Base-by-base conservation (phyloP, 2,888 invertebrate genomes). In the Drosophila flavopinicola region DNA sequence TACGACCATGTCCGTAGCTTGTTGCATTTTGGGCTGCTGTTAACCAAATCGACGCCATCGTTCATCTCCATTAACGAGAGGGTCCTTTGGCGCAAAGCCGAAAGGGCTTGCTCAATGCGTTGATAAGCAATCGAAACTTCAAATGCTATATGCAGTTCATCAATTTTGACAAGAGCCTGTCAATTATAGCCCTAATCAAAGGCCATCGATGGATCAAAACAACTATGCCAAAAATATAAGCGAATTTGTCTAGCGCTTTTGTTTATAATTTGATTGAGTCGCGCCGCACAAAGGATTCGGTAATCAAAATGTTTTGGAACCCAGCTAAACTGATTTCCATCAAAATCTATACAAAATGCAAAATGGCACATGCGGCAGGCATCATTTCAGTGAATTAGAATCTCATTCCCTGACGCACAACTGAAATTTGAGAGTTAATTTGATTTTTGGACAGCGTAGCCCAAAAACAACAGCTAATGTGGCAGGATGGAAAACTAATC, bases 381-480 rank as follows among this genome's bases (percentile, higher is more conserved):
- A 47, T 47, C 15, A 37, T 47, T 44, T 48, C 6, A 29, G 11
- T 6, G n/a, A 17, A 37, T 25, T 47, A 33, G 29, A n/a, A 2
- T 61, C 32, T 37, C 37, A 61, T 25, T 25, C 24, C 3, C 7
- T n/a, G 11, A 45, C n/a, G n/a, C n/a, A n/a, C n/a, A n/a, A n/a
- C n/a, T n/a, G n/a, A n/a, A n/a, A n/a, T n/a, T n/a, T n/a, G n/a
- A 20, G 20, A 20, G 20, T 15, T 68, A 41, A 80, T 74, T 74
- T 23, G 33, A 58, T 58, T 74, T 76, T 32, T 10, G 20, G 9
- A 7, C 17, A 9, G n/a, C 17, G 10, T 0, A 9, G 7, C 5
- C 11, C 10, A 4, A 10, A 15, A 32, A 11, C 5, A n/a, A 1
- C 5, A 3, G 13, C n/a, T 11, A 20, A 25, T 30, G 10, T 11